Base-by-base conservation (phyloP, 2,888 invertebrate genomes). In the Eupithecia tripunctaria region DNA sequence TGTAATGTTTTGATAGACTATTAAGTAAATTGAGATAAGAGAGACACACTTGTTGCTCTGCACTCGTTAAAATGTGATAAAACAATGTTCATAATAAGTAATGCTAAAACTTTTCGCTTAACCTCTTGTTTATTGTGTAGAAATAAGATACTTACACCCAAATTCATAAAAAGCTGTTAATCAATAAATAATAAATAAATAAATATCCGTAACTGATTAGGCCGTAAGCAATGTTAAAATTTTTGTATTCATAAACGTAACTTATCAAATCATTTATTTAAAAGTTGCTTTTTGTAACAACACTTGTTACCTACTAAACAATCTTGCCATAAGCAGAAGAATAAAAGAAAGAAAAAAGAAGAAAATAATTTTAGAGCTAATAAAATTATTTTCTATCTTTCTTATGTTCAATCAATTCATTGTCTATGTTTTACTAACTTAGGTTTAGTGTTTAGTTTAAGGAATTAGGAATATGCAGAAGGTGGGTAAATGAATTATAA, bases 21-120 rank as follows among this genome's bases (percentile, higher is more conserved):
- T 21, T 63, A 32, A 69, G 41, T 47, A 69, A 63, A 63, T 62
- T 68, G 36, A 62, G 63, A 63, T 69, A 68, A 62, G 27, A 62
- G 27, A 14, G 15, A 18, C 21, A 18, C 63, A 69, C 69, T 69
- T 69, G 69, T 63, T 69, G 69, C 69, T 69, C 47, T 41, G 8
- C n/a, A 36, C 32, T 38, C 21, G 47, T 21, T 64, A 64, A 64
- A 64, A 38, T 63, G 36, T n/a, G 62, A 63, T 63, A 63, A 36
- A 36, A 25, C 21, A n/a, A 5, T 36, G 21, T 63, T 63, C 2
- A 36, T n/a, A 15, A 15, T 32, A 51, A 18, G 32, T 29, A 27
- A n/a, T 32, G 29, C 29, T 29, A 1, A 29, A 29, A 60, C 27
- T 29, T 60, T 25, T 12, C 21, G 21, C 1, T 56, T 56, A 21